Evolutionary conservation across 1,140 invertebrate genomes (phyloP), one percentile per base, ranked within the genome.

Genomic region (Drosophila repleta): DNA sequence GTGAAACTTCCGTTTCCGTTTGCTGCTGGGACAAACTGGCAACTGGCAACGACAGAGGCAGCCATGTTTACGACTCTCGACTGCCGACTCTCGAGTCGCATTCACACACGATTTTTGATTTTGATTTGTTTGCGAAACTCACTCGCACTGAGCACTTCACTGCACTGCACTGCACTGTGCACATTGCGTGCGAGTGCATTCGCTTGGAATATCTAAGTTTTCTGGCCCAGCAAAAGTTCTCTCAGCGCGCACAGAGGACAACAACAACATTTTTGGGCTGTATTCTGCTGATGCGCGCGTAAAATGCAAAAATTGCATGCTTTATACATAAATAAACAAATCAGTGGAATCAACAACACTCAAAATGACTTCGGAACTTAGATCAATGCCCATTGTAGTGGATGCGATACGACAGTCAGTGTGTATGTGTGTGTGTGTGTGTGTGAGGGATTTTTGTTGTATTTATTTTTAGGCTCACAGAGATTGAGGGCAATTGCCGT

Each of bases 271-370:
- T 6, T 37, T 35, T 3, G 0, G n/a, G 39, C 66, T 4, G 68
- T 39, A 52, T 87, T 63, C 66, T 75, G 81, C 81, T 85, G 81
- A 85, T 87, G 81, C 35, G 64, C 43, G 74, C 81, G 80, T 53
- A 84, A 80, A 87, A 73, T 53, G 70, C 78, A 78, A 81, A 81
- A 88, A 83, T 83, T 77, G 83, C 84, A 83, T 88, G 83, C 84
- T 78, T 88, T 88, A 83, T 88, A 83, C 83, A 88, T 88, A 88
- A 88, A 88, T 88, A 88, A 88, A 88, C 83, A 88, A 88, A 88
- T 88, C 83, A 88, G 79, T 88, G 83, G 79, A 88, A 88, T 88
- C 83, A 88, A 88, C 87, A 85, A 87, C 82, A 85, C 87, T 85
- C 74, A 75, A 76, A 85, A 85, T 85, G 78, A 87, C 82, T 85